phyloP scores from a whole-genome alignment of 2,113 vertebrate species.

The Ophthalmolycus amberensis region DNA sequence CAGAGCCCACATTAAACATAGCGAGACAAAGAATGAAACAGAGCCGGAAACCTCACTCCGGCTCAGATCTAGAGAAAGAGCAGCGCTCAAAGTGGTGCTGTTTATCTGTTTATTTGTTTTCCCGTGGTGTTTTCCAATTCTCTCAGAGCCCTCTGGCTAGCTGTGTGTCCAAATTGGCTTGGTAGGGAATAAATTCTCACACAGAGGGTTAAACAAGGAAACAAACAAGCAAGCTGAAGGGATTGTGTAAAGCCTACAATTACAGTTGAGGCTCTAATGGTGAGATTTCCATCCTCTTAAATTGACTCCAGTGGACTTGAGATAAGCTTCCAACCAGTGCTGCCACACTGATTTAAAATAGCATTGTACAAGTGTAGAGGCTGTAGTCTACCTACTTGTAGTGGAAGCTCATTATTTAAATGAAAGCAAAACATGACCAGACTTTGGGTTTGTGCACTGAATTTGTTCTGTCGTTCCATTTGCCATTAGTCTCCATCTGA shows the following conservation, averaged over 20 bases:
- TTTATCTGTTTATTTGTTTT: constrained; percentile 55
- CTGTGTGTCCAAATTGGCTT: constrained; percentile 62
- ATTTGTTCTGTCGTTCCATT: not conserved
- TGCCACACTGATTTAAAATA: constrained; percentile 43
- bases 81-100: constrained; percentile 12
- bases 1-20: constrained; percentile 30
- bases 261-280: constrained; percentile 34
- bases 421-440: constrained; percentile 5
- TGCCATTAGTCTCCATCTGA: not conserved
- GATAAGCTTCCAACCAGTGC: constrained; percentile 36
- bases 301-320: constrained; percentile 39
- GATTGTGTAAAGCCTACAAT: constrained; percentile 55
- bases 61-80: constrained; percentile 24
- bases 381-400: not conserved
- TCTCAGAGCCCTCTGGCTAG: constrained; percentile 39
- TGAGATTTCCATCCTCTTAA: constrained; percentile 54
- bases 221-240: constrained; percentile 55
- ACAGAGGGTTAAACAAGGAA: constrained; percentile 46
- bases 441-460: not conserved
- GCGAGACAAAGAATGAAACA: constrained; percentile 31
- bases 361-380: constrained; percentile 1
- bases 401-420: constrained; percentile 23
- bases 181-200: constrained; percentile 28
- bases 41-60: constrained; percentile 10
- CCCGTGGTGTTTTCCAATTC: constrained; percentile 41